Conservation (phyloP, 2,797 vertebrate species). For the Crypturellus tataupa region DNA sequence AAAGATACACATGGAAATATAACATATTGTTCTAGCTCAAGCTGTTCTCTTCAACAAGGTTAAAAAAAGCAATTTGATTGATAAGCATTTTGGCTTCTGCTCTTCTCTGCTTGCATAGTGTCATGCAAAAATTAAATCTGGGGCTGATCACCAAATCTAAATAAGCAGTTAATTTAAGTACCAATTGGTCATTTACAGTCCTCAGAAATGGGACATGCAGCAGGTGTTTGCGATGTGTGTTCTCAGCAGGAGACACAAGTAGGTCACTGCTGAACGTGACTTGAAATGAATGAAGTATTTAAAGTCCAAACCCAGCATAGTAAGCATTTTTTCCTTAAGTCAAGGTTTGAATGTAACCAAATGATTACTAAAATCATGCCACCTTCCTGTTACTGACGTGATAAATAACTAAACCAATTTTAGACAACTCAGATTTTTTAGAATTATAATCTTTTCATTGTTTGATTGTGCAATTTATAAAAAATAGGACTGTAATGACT, state of each 20-base stretch:
- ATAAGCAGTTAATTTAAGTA: background rate
- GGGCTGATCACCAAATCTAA: background rate
- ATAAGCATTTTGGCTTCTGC: background rate
- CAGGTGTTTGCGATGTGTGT: background rate
- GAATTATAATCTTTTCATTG: background rate
- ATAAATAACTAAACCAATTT: background rate
- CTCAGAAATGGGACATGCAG: background rate
- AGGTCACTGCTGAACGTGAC: background rate
- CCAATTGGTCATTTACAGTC: background rate
- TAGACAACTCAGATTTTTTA: background rate
- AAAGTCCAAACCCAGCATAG: background rate
- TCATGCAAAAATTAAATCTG: background rate
- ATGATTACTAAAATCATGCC: background rate
- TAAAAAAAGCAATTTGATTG: background rate
- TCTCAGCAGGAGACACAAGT: background rate
- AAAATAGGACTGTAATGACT: background rate
- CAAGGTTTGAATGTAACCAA: background rate
- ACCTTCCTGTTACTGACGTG: background rate
- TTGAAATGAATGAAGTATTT: background rate
- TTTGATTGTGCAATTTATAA: background rate
- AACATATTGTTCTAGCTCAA: background rate
- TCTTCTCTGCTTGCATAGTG: background rate
- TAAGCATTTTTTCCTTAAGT: background rate
- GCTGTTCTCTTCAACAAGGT: background rate
- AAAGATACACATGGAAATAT: background rate